These are phyloP conservation scores for Lasius platythorax DNA, from an alignment of 2,888 invertebrate genomes.

Conservation along the genomic window DNA sequence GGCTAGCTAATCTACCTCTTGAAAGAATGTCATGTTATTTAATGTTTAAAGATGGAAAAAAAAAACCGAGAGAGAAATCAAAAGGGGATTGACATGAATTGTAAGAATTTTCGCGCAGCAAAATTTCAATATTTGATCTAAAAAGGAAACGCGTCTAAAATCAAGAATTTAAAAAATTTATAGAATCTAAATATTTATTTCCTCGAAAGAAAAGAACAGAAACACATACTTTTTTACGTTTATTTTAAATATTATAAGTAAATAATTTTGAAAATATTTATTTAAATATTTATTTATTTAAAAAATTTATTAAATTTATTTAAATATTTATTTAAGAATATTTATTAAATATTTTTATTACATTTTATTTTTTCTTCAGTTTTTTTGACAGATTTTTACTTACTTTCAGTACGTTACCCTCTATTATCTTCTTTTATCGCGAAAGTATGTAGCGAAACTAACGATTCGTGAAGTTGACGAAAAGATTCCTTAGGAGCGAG, in stretches of 20 bases:
- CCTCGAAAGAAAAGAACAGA: not conserved
- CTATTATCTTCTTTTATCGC: slow-evolving; percentile 38
- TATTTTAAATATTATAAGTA: not conserved
- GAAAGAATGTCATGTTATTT: not conserved
- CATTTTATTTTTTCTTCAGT: not conserved
- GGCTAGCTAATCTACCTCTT: not conserved
- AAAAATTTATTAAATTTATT: too few species aligned
- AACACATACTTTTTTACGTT: not conserved
- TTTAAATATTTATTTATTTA: too few species aligned
- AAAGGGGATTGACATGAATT: not conserved
- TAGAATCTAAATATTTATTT: not conserved
- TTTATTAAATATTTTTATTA: too few species aligned
- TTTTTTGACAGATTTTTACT: not conserved
- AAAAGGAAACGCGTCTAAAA: not conserved
- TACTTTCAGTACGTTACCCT: slow-evolving; percentile 46
- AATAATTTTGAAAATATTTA: slow-evolving; percentile 5
- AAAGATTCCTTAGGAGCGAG: slow-evolving; percentile 25
- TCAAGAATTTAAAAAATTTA: not conserved
- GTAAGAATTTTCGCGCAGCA: not conserved
- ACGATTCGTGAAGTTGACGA: slow-evolving; percentile 48
- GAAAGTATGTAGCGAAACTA: slow-evolving; percentile 6
- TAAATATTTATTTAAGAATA: too few species aligned
- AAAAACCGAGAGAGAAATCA: not conserved
- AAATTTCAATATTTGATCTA: not conserved
- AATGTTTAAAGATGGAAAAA: not conserved